Evolutionary conservation across 2,797 vertebrate species (phyloP).

Genomic region (Mus minutoides): DNA sequence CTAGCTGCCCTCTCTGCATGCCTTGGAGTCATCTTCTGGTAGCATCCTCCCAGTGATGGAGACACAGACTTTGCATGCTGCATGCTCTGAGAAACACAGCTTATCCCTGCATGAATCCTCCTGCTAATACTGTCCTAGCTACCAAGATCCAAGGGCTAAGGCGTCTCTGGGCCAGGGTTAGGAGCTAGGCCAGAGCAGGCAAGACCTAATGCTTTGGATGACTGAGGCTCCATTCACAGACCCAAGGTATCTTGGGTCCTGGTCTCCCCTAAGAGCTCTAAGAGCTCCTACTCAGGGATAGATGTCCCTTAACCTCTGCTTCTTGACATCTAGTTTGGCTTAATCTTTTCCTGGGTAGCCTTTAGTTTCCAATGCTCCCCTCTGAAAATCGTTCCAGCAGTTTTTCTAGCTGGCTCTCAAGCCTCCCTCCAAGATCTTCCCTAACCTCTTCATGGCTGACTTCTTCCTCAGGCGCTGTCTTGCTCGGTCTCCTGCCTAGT

Average conservation of each 20-base stretch:
- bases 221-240: neutral
- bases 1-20: conserved; percentile 79
- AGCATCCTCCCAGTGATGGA: conserved; percentile 15
- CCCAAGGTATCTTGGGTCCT: neutral
- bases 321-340: neutral
- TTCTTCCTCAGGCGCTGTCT: neutral
- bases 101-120: conserved; percentile 66
- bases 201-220: neutral
- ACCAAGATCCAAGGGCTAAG: conserved; percentile 58
- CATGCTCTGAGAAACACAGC: conserved; percentile 49
- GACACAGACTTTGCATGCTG: conserved; percentile 46
- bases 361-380: neutral
- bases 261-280: neutral
- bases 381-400: neutral
- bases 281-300: neutral
- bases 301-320: neutral
- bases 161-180: neutral
- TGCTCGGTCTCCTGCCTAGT: neutral
- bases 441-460: neutral
- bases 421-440: neutral
- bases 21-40: neutral
- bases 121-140: conserved; percentile 68
- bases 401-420: neutral
- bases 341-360: conserved; percentile 23
- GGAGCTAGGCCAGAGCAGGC: neutral